These are phyloP conservation scores for Catharus minimus DNA, from an alignment of 2,113 vertebrate species.

Conservation along the genomic window DNA sequence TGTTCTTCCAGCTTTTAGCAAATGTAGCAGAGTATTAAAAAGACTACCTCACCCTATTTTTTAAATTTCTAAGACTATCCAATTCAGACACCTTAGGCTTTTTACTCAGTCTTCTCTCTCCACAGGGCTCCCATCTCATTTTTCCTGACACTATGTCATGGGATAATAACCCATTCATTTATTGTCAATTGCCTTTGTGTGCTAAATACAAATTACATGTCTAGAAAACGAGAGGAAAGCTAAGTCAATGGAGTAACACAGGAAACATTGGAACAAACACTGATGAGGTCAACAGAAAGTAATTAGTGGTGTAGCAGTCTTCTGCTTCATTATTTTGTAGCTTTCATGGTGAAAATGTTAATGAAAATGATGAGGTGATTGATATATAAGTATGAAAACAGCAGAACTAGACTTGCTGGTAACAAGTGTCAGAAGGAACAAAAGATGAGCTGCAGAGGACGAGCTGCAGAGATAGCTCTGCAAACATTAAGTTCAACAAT, in stretches of 20 bases:
- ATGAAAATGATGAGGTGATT: not conserved
- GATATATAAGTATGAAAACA: not conserved
- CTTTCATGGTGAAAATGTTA: not conserved
- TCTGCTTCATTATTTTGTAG: constrained; percentile 2
- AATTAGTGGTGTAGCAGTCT: not conserved
- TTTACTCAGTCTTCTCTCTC: not conserved
- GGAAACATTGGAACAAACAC: not conserved
- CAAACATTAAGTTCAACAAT: not conserved
- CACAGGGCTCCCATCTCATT: not conserved
- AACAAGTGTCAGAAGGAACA: not conserved
- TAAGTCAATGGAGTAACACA: not conserved
- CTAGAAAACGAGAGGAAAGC: not conserved
- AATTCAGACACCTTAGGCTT: not conserved
- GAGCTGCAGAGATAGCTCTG: not conserved
- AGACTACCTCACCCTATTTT: not conserved
- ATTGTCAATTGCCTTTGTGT: not conserved
- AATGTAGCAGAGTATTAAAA: not conserved
- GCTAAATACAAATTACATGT: not conserved
- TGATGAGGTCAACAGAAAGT: not conserved
- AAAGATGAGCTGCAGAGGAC: not conserved
- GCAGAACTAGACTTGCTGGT: not conserved
- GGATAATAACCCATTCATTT: not conserved
- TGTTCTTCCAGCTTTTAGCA: not conserved
- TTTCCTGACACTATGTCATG: not conserved
- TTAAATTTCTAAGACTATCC: not conserved